phyloP scores from a whole-genome alignment of 2,888 invertebrate genomes.

The Trilocha varians region DNA sequence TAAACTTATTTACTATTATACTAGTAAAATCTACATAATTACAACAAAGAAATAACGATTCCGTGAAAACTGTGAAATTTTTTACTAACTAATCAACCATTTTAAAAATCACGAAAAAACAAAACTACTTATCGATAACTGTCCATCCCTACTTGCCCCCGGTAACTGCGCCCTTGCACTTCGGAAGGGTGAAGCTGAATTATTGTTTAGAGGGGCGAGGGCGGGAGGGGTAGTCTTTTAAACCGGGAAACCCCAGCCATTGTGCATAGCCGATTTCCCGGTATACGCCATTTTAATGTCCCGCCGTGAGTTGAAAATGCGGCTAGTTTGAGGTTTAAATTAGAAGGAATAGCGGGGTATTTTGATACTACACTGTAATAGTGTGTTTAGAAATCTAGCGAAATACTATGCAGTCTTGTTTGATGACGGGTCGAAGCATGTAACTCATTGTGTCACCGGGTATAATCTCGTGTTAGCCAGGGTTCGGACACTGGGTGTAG shows the following conservation, averaged over 20 bases:
- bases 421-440: no score
- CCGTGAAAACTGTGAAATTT: no score
- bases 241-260: constrained; percentile 71
- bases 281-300: constrained; percentile 69
- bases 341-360: neutral
- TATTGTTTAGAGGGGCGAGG: constrained; percentile 64
- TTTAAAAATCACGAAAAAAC: neutral
- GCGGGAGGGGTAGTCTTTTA: constrained; percentile 43
- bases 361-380: no score
- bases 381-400: no score
- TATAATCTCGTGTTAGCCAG: no score
- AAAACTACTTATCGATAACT: neutral
- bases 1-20: no score
- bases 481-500: no score
- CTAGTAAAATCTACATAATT: no score
- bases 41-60: no score
- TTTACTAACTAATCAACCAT: no score
- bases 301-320: constrained; percentile 33
- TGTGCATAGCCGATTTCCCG: constrained; percentile 71
- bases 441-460: no score
- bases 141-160: constrained; percentile 47
- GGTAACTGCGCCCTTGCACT: constrained; percentile 72
- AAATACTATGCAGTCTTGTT: no score
- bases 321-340: constrained; percentile 19
- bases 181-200: constrained; percentile 72